Base-by-base conservation (phyloP, 2,888 invertebrate species). In the Xestobium rufovillosum region DNA sequence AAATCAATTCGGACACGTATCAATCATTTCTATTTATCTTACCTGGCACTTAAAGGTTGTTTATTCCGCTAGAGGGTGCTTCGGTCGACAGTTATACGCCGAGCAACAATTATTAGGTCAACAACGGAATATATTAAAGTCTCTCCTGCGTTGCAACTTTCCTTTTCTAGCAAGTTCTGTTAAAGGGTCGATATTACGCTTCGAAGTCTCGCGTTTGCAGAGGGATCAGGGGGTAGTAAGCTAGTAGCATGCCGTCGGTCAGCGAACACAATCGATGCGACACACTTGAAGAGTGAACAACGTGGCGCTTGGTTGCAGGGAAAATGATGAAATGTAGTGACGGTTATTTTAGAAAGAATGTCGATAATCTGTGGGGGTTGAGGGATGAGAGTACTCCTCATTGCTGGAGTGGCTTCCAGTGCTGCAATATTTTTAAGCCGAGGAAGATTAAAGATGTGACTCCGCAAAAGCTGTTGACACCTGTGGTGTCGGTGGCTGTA, bases 351-450 rank as follows among this genome's bases (percentile, higher is more conserved):
- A 36, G 40, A 17, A 43, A 39, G 14, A 49, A 44, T 26, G 33
- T 32, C 14, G 41, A 47, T 28, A 56, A 56, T 36, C 37, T 49
- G 30, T 56, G 56, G 56, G 55, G 55, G 23, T 41, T 56, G 29
- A 47, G 51, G 29, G 53, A 55, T 16, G 52, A 56, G 14, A 43
- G 16, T 17, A 35, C 36, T 25, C 34, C 29, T 32, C 42, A 39
- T 28, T 43, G 34, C 19, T 46, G 49, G 44, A 38, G 38, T 17
- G 37, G 39, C 10, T 48, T 48, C 31, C 34, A 31, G 25, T 56
- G 54, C 38, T 43, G 42, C 12, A 45, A 46, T 35, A 39, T 51
- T 40, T 48, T 48, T 39, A 38, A 19, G n/a, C 6, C 23, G 23
- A 19, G 23, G n/a, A 19, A 19, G n/a, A 9, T 14, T 15, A 14